Percentiles rank a stretch among this genome's conserved stretches.
Evolutionary conservation across 2,888 invertebrate genomes (phyloP).

Genomic region (Pilophorus perplexus): DNA sequence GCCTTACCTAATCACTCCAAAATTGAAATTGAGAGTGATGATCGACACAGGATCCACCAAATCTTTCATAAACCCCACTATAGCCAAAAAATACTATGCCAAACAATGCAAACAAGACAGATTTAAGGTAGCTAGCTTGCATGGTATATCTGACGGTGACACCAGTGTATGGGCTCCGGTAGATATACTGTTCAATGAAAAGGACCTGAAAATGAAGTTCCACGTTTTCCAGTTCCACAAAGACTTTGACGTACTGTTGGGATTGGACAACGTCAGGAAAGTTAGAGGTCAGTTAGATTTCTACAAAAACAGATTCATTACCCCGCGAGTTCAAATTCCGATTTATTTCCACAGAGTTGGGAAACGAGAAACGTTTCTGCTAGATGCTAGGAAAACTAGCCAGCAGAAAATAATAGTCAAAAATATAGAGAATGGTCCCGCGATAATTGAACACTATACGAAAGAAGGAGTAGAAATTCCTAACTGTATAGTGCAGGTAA

Average conservation of each 20-base stretch:
- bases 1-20: too few relatives aligned
- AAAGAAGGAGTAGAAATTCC: not conserved
- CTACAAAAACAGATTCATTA: not conserved
- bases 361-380: too few relatives aligned
- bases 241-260: constrained; percentile 47
- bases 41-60: too few relatives aligned
- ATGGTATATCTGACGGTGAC: constrained; percentile 8
- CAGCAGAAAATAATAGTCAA: constrained; percentile 51
- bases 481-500: too few relatives aligned
- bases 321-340: not conserved
- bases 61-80: not conserved
- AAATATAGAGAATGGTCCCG: constrained; percentile 50
- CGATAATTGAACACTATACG: constrained; percentile 11
- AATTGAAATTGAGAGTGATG: not conserved
- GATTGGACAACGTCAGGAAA: constrained; percentile 46
- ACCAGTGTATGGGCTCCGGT: not conserved
- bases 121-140: not conserved
- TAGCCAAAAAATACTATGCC: too few relatives aligned
- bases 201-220: too few relatives aligned
- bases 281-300: not conserved
- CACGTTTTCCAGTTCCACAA: too few relatives aligned
- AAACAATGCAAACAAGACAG: too few relatives aligned
- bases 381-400: too few relatives aligned
- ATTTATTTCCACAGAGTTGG: not conserved
- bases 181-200: not conserved